Evolutionary conservation across 2,797 vertebrate species (phyloP), one percentile per base, ranked within the genome.

Genomic region (Eupleurogrammus muticus): DNA sequence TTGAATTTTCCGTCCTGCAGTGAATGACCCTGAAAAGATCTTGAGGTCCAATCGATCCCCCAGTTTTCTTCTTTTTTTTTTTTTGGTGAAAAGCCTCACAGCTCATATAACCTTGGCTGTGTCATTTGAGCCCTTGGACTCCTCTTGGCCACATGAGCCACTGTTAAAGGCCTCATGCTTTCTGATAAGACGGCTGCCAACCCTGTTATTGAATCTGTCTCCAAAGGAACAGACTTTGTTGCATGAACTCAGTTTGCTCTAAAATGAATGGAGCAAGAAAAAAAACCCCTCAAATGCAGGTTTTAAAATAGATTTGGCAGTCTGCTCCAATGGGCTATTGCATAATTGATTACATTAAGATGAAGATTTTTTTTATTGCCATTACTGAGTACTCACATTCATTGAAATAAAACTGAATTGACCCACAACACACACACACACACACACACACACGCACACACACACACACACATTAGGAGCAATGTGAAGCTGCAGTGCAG

Each of bases 281-380:
- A 61, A 17, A n/a, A n/a, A n/a, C n/a, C n/a, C 40, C 51, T 44
- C 53, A 38, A 73, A 73, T 57, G 52, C 35, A 42, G 28, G 65
- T 73, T 75, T 85, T 11, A 80, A 56, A 82, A 69, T 60, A 60
- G 54, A 35, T 51, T 53, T 75, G 60, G 70, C 53, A 49, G 57
- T 65, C 52, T 46, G 48, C 42, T 72, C 35, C 51, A 75, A 12
- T 47, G 54, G 49, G 58, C 61, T 24, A 47, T 67, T 77, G 61
- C 55, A 69, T 71, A 71, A 70, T 28, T 28, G 28, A 3, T 28
- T 28, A 28, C 28, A 28, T 28, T 28, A 28, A 28, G 28, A 28
- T 28, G 28, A 28, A 28, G 28, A 28, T 28, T 28, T 28, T 28
- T n/a, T 3, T 28, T 28, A 28, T 6, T 28, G 28, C 6, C 28